Evolutionary conservation across 2,797 vertebrate genomes (phyloP).

Genomic region (Peromyscus aztecus): DNA sequence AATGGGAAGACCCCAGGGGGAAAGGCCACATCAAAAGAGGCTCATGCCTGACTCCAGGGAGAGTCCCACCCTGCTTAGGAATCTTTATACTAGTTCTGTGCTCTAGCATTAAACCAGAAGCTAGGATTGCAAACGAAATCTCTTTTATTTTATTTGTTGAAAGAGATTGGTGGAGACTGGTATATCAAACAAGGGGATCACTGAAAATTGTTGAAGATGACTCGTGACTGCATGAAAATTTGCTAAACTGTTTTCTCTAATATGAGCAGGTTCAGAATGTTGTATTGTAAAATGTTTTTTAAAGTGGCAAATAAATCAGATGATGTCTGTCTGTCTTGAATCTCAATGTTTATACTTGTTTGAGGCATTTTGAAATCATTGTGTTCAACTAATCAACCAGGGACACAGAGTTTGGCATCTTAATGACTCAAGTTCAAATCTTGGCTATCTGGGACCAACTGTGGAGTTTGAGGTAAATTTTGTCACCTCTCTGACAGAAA

Average conservation of each 20-base stretch:
- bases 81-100: rapidly evolving
- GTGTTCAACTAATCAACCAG: neutral
- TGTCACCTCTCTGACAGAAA: neutral
- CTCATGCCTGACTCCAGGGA: neutral
- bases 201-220: neutral
- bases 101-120: neutral
- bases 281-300: no score
- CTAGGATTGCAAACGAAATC: neutral
- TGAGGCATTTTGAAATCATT: neutral
- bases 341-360: neutral
- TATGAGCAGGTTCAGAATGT: neutral
- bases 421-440: neutral
- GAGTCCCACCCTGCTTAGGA: neutral
- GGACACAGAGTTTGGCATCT: neutral
- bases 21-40: neutral
- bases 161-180: neutral
- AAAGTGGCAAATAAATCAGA: conserved; percentile 5
- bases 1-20: neutral
- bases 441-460: neutral
- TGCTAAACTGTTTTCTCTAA: neutral
- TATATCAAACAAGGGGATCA: neutral
- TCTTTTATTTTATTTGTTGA: neutral
- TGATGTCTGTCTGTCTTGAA: neutral
- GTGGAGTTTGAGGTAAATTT: neutral
- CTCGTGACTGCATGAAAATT: neutral